These are phyloP conservation scores for Zoanthus sansibaricus DNA, from an alignment of 92 coral and sea anemone genomes.

Conservation along the genomic window DNA sequence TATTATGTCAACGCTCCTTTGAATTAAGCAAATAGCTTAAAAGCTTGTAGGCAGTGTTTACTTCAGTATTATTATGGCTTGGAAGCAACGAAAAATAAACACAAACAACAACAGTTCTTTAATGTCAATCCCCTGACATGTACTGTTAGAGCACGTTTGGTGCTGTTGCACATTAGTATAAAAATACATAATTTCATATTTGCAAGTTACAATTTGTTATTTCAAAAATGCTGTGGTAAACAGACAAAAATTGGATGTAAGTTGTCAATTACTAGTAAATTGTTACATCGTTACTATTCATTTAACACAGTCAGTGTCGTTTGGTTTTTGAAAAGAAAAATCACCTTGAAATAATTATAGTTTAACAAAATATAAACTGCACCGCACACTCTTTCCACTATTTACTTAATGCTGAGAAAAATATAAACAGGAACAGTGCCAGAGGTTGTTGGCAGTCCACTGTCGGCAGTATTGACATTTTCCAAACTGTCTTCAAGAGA, in stretches of 20 bases:
- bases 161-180: too few species aligned
- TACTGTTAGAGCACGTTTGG: too few species aligned
- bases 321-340: neutral
- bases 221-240: neutral
- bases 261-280: too few species aligned
- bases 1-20: neutral
- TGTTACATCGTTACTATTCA: too few species aligned
- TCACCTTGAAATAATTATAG: neutral
- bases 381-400: conserved; percentile 23
- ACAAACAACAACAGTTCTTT: too few species aligned
- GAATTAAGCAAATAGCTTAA: conserved; percentile 7
- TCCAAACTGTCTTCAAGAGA: conserved; percentile 2
- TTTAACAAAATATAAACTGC: conserved; percentile 2
- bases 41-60: conserved; percentile 5
- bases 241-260: neutral
- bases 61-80: conserved; percentile 1
- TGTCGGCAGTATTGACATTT: neutral
- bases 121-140: too few species aligned
- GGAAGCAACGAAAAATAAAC: neutral
- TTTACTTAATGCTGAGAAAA: neutral
- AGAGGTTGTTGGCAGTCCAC: conserved; percentile 27
- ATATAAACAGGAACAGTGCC: neutral
- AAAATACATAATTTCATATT: too few species aligned
- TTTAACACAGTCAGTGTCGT: neutral
- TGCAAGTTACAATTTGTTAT: too few species aligned